A percentile compares a stretch with the other conserved stretches of the same genome.
phyloP scores from a whole-genome alignment of 1,140 invertebrate species.

The Drosophila santomea region DNA sequence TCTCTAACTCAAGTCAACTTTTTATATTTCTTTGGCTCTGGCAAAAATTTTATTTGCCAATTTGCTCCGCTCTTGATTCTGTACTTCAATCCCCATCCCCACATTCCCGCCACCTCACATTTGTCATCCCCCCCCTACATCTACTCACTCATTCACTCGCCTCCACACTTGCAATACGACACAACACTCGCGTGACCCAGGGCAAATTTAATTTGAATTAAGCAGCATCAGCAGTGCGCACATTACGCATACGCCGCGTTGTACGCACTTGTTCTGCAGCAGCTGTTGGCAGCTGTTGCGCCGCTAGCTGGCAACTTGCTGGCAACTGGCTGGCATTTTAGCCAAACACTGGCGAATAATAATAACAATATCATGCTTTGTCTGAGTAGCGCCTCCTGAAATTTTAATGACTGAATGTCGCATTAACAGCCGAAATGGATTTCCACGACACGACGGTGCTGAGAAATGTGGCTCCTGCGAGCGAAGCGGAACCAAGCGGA shows the following conservation, averaged over 20 bases:
- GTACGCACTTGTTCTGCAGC: slow-evolving; percentile 29
- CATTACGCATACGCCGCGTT: slow-evolving; percentile 69
- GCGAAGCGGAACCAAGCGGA: neutral
- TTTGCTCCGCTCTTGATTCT: slow-evolving; percentile 54
- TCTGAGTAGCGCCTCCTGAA: slow-evolving; percentile 65
- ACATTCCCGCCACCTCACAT: neutral
- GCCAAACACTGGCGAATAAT: slow-evolving; percentile 49
- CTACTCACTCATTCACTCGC: slow-evolving; percentile 2
- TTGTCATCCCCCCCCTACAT: slow-evolving; percentile 5
- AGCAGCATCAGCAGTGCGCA: slow-evolving; percentile 27
- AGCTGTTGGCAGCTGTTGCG: slow-evolving; percentile 66
- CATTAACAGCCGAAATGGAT: slow-evolving; percentile 71
- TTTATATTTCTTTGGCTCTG: slow-evolving; percentile 56
- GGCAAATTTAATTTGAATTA: slow-evolving; percentile 74
- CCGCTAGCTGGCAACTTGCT: slow-evolving; percentile 18
- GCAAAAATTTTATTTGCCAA: slow-evolving; percentile 73
- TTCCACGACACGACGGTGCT: slow-evolving; percentile 44
- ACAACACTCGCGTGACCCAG: slow-evolving; percentile 52
- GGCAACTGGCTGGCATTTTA: slow-evolving; percentile 21
- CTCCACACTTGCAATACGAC: slow-evolving; percentile 19
- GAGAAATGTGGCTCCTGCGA: slow-evolving; percentile 20
- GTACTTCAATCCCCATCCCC: slow-evolving; percentile 15
- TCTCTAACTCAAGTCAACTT: slow-evolving; percentile 57
- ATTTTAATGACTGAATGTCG: slow-evolving; percentile 77
- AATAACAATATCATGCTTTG: slow-evolving; percentile 73